Percentiles rank a stretch among this genome's conserved stretches.
These are phyloP conservation scores for Pemphredon lugubris DNA, from an alignment of 2,888 invertebrate genomes.

Conservation along the genomic window DNA sequence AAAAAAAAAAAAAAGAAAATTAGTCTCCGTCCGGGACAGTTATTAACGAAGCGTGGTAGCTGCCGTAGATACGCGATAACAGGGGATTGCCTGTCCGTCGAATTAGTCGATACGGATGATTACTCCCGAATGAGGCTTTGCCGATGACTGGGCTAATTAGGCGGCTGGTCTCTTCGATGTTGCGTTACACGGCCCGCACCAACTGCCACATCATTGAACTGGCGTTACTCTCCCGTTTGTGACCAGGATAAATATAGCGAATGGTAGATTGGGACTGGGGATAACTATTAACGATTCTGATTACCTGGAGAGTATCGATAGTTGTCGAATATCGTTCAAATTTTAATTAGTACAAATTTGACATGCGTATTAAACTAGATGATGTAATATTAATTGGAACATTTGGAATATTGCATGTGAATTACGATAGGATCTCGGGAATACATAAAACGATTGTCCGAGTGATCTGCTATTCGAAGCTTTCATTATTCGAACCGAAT, in stretches of 20 bases:
- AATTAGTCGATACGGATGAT: constrained; percentile 56
- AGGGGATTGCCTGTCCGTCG: constrained; percentile 44
- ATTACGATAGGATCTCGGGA: too few relatives aligned
- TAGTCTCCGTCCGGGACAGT: background rate
- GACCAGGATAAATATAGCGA: constrained; percentile 34
- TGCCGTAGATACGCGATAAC: constrained; percentile 42
- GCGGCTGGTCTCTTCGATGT: constrained; percentile 51
- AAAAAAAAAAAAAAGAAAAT: too few relatives aligned
- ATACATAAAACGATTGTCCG: too few relatives aligned
- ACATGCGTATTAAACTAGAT: too few relatives aligned
- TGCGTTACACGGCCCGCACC: constrained; percentile 28
- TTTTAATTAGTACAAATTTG: too few relatives aligned
- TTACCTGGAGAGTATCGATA: too few relatives aligned
- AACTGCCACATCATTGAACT: constrained; percentile 45
- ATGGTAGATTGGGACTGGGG: too few relatives aligned
- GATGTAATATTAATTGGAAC: too few relatives aligned
- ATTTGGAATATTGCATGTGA: too few relatives aligned
- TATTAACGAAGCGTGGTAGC: constrained; percentile 30
- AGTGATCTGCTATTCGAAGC: too few relatives aligned
- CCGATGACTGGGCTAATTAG: constrained; percentile 59
- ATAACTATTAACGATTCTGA: background rate
- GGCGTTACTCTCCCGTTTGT: constrained; percentile 36
- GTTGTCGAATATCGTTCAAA: background rate
- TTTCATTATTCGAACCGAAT: too few relatives aligned
- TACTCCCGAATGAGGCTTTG: constrained; percentile 53